Evolutionary conservation across 1,140 invertebrate genomes (phyloP), one percentile per base, ranked within the genome.

Genomic region (Pinna nobilis): DNA sequence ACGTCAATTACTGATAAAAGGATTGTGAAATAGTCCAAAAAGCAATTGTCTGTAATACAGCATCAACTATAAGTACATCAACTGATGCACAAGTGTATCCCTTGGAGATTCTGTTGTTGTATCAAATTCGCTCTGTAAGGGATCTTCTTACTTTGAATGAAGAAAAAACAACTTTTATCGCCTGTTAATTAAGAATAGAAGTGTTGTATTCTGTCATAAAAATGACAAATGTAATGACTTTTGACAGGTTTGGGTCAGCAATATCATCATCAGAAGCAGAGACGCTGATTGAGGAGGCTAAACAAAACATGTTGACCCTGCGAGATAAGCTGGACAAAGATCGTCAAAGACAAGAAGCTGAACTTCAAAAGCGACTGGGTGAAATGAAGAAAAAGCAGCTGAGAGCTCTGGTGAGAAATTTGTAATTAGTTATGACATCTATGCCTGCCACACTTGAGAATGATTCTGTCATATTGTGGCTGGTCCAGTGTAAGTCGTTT

Each of bases 281-380:
- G 4, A 61, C 78, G 32, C 59, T 81, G 28, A 83, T 84, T 35
- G 81, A 84, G 9, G 51, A 82, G 32, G 70, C 83, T 3, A 83
- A 79, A 71, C 44, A 57, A 33, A 81, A 87, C 7, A 72, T 86
- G 67, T 57, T 86, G 23, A 63, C 68, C 25, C 66, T 84, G 15
- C 87, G 87, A 55, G 76, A 81, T 3, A 71, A 80, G 47, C 76
- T 83, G 74, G 85, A 87, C 28, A 80, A 73, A 37, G 82, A 86
- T 11, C 75, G 78, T 20, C 65, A 74, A 35, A 70, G 71, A 47
- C 84, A 84, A 55, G 83, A 84, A 60, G 63, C 71, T 20, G 79
- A 80, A 9, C 74, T 88, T 23, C 81, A 85, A 33, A 85, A 85
- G 70, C 77, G 69, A 66, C 80, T 87, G 28, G 81, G 80, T 39